These are phyloP conservation scores for Ctenoplectra terminalis DNA, from an alignment of 1,140 invertebrate species.

Conservation along the genomic window DNA sequence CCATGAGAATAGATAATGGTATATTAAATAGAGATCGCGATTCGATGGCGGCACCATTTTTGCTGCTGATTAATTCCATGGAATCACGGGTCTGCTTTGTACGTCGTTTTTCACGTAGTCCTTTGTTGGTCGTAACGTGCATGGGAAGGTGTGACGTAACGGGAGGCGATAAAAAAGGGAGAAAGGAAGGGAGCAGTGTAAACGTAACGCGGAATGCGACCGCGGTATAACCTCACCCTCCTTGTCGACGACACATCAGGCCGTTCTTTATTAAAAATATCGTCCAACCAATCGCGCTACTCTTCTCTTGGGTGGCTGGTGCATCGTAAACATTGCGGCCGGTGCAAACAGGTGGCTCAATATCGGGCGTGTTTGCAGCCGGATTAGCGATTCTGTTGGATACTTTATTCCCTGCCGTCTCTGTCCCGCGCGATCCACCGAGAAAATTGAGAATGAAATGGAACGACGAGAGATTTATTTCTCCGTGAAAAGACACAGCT, in stretches of 20 bases:
- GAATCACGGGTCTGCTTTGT: not conserved
- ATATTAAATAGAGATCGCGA: not conserved
- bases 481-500: not conserved
- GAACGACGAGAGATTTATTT: constrained; percentile 49
- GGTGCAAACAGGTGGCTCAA: constrained; percentile 68
- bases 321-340: constrained; percentile 60
- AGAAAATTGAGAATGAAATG: constrained; percentile 42
- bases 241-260: constrained; percentile 3
- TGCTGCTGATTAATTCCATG: not conserved
- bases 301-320: not conserved
- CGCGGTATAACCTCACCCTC: not conserved
- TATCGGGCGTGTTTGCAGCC: constrained; percentile 64
- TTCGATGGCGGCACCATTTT: not conserved
- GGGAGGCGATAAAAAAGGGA: not conserved
- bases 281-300: constrained; percentile 49
- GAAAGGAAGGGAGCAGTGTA: constrained; percentile 23
- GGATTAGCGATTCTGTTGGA: constrained; percentile 67
- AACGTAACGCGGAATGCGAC: not conserved
- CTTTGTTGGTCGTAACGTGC: not conserved
- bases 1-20: not conserved
- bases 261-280: constrained; percentile 60
- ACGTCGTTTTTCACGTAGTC: not conserved
- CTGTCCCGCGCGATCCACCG: constrained; percentile 14
- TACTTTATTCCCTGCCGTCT: constrained; percentile 60
- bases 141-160: not conserved